Base-by-base conservation (phyloP, 2,888 invertebrate genomes). In the Drosophila kambysellisi region DNA sequence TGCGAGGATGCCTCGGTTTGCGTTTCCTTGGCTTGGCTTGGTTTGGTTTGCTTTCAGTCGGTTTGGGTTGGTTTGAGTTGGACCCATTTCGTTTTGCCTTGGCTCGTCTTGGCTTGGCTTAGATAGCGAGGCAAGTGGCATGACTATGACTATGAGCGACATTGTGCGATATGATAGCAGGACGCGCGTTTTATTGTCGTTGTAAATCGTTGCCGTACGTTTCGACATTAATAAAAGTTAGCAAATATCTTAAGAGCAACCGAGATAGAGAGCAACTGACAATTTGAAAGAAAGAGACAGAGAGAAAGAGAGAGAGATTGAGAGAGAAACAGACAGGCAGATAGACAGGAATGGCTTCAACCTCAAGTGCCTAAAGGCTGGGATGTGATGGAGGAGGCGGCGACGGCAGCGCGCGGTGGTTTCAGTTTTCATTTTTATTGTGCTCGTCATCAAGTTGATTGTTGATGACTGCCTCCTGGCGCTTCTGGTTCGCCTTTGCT, bases 221-320 rank as follows among this genome's bases (percentile, higher is more conserved):
- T 88, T 88, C 87, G 86, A 88, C 87, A 88, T 88, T 88, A 88
- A 88, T 88, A 88, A 88, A 88, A 88, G 87, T 88, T 88, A 88
- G 87, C 87, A 88, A 88, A 88, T 88, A 88, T 83, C 87, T 87
- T 76, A 72, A 71, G 71, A 79, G 77, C 48, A 60, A 75, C 76
- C 64, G 54, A 79, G 79, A 77, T 51, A 51, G 84, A 67, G 60
- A 20, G 20, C 46, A 20, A 20, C 46, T 46, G 20, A 15, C 20
- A 12, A 20, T 20, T 41, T 25, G 25, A 64, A 37, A 69, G 51
- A 61, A 73, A 57, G 65, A 59, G 52, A 54, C 68, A 48, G 29
- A 48, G 50, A 1, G 25, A 51, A 2, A 64, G 33, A 68, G 58
- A 61, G 72, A 59, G 63, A 60, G 51, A 53, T 65, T 43, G 33